A percentile compares a stretch with the other conserved stretches of the same genome.
These are phyloP conservation scores for Ophion slaviceki DNA, from an alignment of 2,888 invertebrate species.

Conservation along the genomic window DNA sequence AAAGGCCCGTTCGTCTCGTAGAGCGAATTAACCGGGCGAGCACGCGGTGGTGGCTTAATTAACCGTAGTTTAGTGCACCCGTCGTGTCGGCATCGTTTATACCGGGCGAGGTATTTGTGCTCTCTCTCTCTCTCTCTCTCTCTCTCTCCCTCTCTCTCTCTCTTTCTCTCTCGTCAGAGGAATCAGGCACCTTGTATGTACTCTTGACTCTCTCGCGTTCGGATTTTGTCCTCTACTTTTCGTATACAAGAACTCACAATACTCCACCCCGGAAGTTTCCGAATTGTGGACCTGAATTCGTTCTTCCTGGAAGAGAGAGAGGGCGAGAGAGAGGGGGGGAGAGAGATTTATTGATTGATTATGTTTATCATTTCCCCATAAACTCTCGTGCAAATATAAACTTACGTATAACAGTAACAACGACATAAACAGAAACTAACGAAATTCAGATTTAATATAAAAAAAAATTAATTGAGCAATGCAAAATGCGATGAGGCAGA, in stretches of 20 bases:
- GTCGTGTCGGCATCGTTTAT: constrained; percentile 51
- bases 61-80: constrained; percentile 71
- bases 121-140: not conserved
- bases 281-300: not conserved
- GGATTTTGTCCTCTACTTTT: constrained; percentile 41
- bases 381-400: too few species aligned
- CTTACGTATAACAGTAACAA: too few species aligned
- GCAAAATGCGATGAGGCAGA: too few species aligned
- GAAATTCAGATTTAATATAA: too few species aligned
- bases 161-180: not conserved
- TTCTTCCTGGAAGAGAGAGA: too few species aligned
- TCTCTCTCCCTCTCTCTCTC: too few species aligned
- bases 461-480: too few species aligned
- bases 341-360: too few species aligned
- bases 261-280: not conserved
- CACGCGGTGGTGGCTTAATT: constrained; percentile 70
- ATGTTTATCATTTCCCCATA: too few species aligned
- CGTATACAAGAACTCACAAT: constrained; percentile 36
- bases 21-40: constrained; percentile 57
- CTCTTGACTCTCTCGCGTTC: constrained; percentile 16
- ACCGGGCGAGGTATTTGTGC: constrained; percentile 53
- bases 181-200: constrained; percentile 1
- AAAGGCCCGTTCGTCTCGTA: constrained; percentile 48
- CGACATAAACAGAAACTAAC: too few species aligned
- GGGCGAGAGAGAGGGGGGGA: too few species aligned